Conservation (phyloP, 2,888 invertebrate species). For the Protula sp. region DNA sequence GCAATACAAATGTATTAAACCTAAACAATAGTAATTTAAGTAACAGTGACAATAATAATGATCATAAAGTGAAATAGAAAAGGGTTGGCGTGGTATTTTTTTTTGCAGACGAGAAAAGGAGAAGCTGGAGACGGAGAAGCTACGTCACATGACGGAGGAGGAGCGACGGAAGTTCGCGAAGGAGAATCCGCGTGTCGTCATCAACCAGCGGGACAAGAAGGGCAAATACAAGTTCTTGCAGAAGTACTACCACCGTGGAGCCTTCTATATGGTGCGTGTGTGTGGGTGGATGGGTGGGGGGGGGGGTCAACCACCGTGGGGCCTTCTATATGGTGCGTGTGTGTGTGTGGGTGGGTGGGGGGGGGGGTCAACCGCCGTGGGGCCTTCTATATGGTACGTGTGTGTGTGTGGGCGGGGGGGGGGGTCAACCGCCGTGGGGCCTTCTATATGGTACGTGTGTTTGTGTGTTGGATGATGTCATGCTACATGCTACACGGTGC, state of each 20-base stretch:
- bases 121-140: slow-evolving; percentile 77
- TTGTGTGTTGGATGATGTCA: too few species aligned
- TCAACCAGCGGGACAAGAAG: slow-evolving; percentile 67
- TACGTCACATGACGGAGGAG: slow-evolving; percentile 93
- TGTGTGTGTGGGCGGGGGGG: too few species aligned
- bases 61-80: too few species aligned
- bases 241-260: slow-evolving; percentile 99
- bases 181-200: slow-evolving; percentile 83
- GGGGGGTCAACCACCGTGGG: slow-evolving; percentile 99
- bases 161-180: slow-evolving; percentile 84
- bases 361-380: slow-evolving; percentile 99
- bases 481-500: too few species aligned
- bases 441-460: slow-evolving; percentile 80
- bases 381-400: slow-evolving; percentile 83
- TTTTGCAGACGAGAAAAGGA: slow-evolving; percentile 73
- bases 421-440: slow-evolving; percentile 98
- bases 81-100: too few species aligned
- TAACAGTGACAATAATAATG: too few species aligned
- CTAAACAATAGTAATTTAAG: too few species aligned
- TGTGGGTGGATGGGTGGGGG: too few species aligned
- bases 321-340: too few species aligned
- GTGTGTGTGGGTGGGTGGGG: too few species aligned
- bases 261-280: slow-evolving; percentile 82
- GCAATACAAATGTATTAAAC: too few species aligned
- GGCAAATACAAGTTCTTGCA: slow-evolving; percentile 99